phyloP scores from a whole-genome alignment of 2,113 vertebrate species.

The Lamprologus callipterus region DNA sequence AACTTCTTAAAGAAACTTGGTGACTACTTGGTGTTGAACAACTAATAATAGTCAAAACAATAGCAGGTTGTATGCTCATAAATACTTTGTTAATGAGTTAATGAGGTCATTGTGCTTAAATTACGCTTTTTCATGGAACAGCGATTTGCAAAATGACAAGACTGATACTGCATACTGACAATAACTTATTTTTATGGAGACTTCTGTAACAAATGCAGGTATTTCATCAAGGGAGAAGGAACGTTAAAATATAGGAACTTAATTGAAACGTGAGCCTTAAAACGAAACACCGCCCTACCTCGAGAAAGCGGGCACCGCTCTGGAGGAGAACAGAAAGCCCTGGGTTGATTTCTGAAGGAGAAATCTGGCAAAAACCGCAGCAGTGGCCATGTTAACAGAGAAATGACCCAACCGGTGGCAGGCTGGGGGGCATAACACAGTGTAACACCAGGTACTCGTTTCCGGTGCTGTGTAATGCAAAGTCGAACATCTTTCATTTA shows the following conservation, averaged over 20 bases:
- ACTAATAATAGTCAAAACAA: neutral
- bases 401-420: neutral
- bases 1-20: neutral
- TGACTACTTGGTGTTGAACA: neutral
- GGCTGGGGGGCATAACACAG: neutral
- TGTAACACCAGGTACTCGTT: slow-evolving; percentile 27
- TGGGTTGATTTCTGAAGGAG: slow-evolving; percentile 35
- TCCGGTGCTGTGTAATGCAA: slow-evolving; percentile 18
- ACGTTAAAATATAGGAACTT: neutral
- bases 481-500: neutral
- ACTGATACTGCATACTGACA: neutral
- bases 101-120: neutral
- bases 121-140: neutral
- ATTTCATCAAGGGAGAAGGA: neutral
- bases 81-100: neutral
- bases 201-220: neutral
- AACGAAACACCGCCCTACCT: slow-evolving; percentile 26
- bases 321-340: slow-evolving; percentile 10
- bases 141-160: neutral
- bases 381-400: slow-evolving; percentile 39
- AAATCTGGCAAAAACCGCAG: slow-evolving; percentile 6
- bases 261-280: neutral
- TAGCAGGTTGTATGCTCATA: neutral
- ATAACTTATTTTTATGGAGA: neutral
- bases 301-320: neutral